Evolutionary conservation across 2,888 invertebrate species (phyloP).

Genomic region (Sericinus montela): DNA sequence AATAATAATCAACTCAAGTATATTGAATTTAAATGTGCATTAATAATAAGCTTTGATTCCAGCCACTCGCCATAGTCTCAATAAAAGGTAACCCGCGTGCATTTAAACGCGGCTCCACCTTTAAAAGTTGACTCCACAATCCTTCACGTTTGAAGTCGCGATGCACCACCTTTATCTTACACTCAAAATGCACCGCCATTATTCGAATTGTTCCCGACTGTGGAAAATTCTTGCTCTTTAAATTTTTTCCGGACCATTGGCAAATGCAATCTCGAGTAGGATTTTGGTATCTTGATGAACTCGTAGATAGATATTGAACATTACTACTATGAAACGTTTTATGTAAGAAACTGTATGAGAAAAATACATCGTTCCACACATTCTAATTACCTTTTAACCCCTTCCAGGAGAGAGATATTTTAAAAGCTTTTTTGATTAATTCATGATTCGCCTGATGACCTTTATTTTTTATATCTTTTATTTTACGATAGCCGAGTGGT

Average conservation of each 20-base stretch:
- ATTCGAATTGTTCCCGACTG: slow-evolving; percentile 30
- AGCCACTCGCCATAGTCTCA: slow-evolving; percentile 3
- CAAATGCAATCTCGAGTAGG: slow-evolving; percentile 33
- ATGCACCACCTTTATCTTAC: slow-evolving; percentile 42
- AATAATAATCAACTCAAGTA: too few species aligned
- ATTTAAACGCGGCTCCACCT: slow-evolving; percentile 30
- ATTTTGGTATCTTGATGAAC: slow-evolving; percentile 22
- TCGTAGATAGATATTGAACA: slow-evolving; percentile 9
- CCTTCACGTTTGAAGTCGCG: slow-evolving; percentile 36
- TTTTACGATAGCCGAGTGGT: too few species aligned
- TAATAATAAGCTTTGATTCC: background rate
- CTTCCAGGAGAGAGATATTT: too few species aligned
- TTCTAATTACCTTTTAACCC: too few species aligned
- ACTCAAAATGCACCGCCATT: slow-evolving; percentile 45
- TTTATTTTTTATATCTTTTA: too few species aligned
- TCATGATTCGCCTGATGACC: too few species aligned
- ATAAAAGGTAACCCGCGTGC: slow-evolving; percentile 23
- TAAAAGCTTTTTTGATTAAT: too few species aligned
- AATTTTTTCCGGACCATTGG: slow-evolving; percentile 32
- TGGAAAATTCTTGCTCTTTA: slow-evolving; percentile 30
- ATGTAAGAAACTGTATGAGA: too few species aligned
- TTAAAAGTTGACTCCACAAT: slow-evolving; percentile 36
- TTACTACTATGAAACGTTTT: too few species aligned
- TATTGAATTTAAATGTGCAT: too few species aligned
- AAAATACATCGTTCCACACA: too few species aligned